Percentiles rank a stretch among this genome's conserved stretches.
Evolutionary conservation across 2,888 invertebrate species (phyloP).

Genomic region (Asteroscopus sphinx): DNA sequence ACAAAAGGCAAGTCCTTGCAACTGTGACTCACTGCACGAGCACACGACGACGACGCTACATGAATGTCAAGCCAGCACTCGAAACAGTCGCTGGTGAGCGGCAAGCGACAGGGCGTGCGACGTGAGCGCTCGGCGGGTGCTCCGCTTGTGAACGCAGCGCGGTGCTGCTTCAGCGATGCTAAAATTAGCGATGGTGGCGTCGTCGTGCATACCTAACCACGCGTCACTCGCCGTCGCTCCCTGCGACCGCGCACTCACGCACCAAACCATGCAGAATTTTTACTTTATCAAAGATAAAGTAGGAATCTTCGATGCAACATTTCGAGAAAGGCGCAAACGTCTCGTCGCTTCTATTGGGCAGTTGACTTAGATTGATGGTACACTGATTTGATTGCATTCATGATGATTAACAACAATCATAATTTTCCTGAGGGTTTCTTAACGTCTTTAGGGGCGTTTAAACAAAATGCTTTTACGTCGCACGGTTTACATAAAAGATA

Average conservation of each 20-base stretch:
- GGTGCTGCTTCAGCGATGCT: constrained; percentile 70
- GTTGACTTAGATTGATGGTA: background rate
- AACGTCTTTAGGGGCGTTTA: background rate
- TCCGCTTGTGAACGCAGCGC: constrained; percentile 71
- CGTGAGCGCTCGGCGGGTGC: constrained; percentile 46
- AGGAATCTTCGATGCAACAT: constrained; percentile 3
- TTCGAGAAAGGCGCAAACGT: background rate
- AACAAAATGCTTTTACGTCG: constrained; percentile 2
- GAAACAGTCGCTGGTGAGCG: constrained; percentile 22
- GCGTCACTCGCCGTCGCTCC: constrained; percentile 47
- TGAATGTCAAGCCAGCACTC: constrained; percentile 37
- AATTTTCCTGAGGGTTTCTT: background rate
- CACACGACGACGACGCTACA: constrained; percentile 54
- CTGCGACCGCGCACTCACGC: constrained; percentile 33
- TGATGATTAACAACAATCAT: background rate
- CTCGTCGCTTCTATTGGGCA: background rate
- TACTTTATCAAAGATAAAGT: constrained; percentile 41
- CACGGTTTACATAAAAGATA: constrained; percentile 32
- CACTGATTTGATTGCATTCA: background rate
- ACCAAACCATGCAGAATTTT: constrained; percentile 35
- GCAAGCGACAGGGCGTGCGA: constrained; percentile 35
- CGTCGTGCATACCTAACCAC: constrained; percentile 55
- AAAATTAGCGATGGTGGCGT: constrained; percentile 79
- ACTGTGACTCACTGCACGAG: constrained; percentile 58
- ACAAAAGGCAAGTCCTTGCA: constrained; percentile 58